Percentiles rank a stretch among this genome's conserved stretches.
Evolutionary conservation across 1,140 invertebrate species (phyloP).

Genomic region (Drosophila sechellia): DNA sequence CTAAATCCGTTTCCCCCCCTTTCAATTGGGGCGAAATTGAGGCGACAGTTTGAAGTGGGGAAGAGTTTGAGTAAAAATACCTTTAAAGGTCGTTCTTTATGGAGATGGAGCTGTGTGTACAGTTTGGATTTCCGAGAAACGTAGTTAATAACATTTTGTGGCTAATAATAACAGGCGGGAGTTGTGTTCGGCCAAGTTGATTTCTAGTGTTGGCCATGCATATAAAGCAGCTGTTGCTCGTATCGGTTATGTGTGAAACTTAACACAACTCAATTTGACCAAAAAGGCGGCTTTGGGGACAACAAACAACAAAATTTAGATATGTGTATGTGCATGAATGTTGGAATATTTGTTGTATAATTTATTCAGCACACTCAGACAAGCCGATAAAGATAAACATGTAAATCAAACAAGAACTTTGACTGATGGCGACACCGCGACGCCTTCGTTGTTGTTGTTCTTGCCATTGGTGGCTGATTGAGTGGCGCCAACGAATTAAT

Average conservation of each 20-base stretch:
- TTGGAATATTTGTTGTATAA: constrained; percentile 60
- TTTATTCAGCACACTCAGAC: constrained; percentile 54
- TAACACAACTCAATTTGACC: constrained; percentile 75
- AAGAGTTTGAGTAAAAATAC: constrained; percentile 41
- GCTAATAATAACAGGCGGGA: constrained; percentile 67
- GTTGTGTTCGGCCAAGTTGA: constrained; percentile 26
- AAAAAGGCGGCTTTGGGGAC: constrained; percentile 55
- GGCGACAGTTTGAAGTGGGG: constrained; percentile 13
- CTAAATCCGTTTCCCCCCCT: constrained; percentile 10
- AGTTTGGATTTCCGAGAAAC: constrained; percentile 65
- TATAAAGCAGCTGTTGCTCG: constrained; percentile 45
- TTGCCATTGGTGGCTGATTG: constrained; percentile 56
- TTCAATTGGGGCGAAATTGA: constrained; percentile 7
- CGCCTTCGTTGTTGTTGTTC: constrained; percentile 50
- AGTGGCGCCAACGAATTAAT: constrained; percentile 74
- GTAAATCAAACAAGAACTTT: constrained; percentile 81
- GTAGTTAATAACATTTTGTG: constrained; percentile 31
- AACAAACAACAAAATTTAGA: constrained; percentile 19
- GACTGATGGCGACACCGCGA: constrained; percentile 75
- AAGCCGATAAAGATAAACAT: constrained; percentile 65
- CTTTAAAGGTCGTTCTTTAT: constrained; percentile 45
- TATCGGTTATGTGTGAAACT: constrained; percentile 74
- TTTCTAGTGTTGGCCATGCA: constrained; percentile 29
- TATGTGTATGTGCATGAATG: constrained; percentile 20
- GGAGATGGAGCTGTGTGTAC: constrained; percentile 8